phyloP scores from a whole-genome alignment of 2,797 vertebrate species.

The Premnoplex brunnescens region DNA sequence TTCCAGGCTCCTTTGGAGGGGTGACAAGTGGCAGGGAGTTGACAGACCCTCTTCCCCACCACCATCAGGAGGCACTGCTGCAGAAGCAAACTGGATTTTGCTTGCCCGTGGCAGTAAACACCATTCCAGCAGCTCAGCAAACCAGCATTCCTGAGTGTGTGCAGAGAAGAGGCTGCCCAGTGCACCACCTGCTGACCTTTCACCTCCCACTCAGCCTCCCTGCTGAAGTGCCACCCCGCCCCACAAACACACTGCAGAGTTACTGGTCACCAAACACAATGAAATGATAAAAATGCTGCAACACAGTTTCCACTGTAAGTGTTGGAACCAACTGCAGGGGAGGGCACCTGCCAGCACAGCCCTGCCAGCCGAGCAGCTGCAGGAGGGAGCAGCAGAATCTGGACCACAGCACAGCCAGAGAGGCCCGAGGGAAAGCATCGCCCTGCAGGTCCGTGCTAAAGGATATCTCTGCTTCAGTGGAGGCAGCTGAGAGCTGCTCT shows the following conservation, averaged over 20 bases:
- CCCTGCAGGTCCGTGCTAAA: conserved; percentile 12
- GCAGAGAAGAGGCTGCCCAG: background rate
- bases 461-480: conserved; percentile 94
- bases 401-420: background rate
- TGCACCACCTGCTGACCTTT: background rate
- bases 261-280: background rate
- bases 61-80: background rate
- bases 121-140: background rate
- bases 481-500: conserved; percentile 95
- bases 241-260: background rate
- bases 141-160: rapidly evolving
- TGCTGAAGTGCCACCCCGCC: background rate
- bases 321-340: background rate
- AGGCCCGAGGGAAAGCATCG: background rate
- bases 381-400: background rate
- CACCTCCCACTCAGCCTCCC: background rate
- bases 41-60: background rate
- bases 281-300: rapidly evolving
- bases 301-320: background rate
- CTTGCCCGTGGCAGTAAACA: background rate
- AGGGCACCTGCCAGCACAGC: background rate
- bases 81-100: background rate
- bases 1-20: background rate
- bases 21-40: rapidly evolving
- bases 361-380: background rate